These are phyloP conservation scores for Tribolium freemani DNA, from an alignment of 2,888 invertebrate species.

Conservation along the genomic window DNA sequence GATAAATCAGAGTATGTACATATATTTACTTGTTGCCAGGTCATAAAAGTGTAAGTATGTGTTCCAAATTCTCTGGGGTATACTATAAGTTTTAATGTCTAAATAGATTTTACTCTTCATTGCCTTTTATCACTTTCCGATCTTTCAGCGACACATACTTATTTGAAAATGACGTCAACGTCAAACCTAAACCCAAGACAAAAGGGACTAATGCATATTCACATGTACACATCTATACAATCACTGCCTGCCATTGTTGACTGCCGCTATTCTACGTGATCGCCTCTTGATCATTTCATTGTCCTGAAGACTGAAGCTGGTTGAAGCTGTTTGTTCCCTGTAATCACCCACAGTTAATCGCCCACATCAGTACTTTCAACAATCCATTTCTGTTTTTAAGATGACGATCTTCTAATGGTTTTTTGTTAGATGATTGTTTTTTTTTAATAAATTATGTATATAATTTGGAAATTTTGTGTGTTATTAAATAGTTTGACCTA, in stretches of 20 bases:
- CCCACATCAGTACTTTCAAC: constrained; percentile 5
- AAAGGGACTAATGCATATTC: constrained; percentile 17
- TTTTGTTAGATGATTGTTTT: background rate
- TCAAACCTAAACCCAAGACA: constrained; percentile 18
- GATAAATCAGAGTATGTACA: background rate
- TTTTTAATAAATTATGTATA: background rate
- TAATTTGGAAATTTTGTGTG: too few species aligned
- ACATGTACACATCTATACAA: constrained; percentile 28
- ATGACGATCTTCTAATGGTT: background rate
- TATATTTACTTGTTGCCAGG: background rate
- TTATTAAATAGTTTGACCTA: too few species aligned
- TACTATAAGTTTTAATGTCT: too few species aligned
- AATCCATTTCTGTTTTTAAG: background rate
- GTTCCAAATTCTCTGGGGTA: too few species aligned
- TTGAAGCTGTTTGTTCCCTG: constrained; percentile 35
- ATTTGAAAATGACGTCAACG: background rate
- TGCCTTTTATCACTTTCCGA: background rate
- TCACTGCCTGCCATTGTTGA: constrained; percentile 34
- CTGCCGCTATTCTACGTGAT: constrained; percentile 39
- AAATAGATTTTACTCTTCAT: too few species aligned
- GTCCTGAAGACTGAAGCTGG: constrained; percentile 31
- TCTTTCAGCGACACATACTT: constrained; percentile 7
- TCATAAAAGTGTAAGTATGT: background rate
- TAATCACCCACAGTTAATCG: constrained; percentile 37
- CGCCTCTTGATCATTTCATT: constrained; percentile 41